Percentiles rank a stretch among this genome's conserved stretches.
These are phyloP conservation scores for Galbula dea DNA, from an alignment of 2,113 vertebrate genomes.

Conservation along the genomic window DNA sequence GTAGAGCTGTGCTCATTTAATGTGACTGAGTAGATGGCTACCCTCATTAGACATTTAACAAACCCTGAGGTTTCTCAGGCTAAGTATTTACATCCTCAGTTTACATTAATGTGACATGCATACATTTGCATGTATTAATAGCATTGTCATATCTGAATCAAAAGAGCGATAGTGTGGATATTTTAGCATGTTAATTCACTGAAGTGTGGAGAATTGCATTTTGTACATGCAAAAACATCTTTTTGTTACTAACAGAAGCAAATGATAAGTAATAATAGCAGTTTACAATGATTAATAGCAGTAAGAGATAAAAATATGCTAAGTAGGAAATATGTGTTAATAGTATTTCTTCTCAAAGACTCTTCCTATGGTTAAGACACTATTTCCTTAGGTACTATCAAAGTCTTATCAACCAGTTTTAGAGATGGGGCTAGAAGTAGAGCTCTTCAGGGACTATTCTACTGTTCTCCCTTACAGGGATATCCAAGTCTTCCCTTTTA, in stretches of 20 bases:
- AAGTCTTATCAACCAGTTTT: background rate
- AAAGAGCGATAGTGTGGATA: background rate
- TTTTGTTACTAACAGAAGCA: conserved; percentile 6
- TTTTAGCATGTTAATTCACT: conserved; percentile 9
- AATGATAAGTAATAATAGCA: conserved; percentile 13
- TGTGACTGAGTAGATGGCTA: background rate
- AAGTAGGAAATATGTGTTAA: background rate
- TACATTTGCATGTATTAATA: conserved; percentile 28
- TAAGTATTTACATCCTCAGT: conserved; percentile 34
- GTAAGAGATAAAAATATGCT: background rate
- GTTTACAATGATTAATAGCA: conserved; percentile 21
- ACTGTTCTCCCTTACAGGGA: background rate
- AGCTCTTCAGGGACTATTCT: background rate
- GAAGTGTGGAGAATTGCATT: conserved; percentile 16
- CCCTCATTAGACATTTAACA: background rate
- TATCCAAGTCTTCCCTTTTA: background rate
- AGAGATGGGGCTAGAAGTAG: background rate
- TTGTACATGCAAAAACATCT: background rate
- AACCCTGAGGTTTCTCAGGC: background rate
- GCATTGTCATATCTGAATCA: conserved; percentile 15
- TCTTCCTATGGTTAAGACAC: background rate
- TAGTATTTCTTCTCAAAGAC: background rate
- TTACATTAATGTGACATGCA: conserved; percentile 19
- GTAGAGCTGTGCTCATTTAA: background rate
- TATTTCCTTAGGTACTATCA: background rate